phyloP scores from a whole-genome alignment of 2,113 vertebrate genomes.

The Engraulis encrasicolus region DNA sequence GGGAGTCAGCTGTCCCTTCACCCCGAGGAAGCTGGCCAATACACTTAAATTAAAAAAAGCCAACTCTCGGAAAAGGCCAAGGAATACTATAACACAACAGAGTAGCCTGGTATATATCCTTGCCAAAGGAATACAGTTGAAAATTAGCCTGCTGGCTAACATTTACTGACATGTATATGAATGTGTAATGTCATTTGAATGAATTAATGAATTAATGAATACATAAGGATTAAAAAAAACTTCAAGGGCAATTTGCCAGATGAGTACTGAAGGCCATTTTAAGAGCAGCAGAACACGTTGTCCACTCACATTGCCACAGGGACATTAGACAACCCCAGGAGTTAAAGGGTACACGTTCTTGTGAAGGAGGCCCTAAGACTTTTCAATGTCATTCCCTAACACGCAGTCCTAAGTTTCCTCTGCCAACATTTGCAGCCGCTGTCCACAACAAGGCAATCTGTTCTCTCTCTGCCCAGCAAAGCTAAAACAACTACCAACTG shows the following conservation, averaged over 20 bases:
- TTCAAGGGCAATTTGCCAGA: neutral
- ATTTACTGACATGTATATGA: too few species aligned
- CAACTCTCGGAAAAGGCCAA: neutral
- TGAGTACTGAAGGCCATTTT: neutral
- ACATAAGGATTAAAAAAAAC: neutral
- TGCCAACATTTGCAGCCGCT: neutral
- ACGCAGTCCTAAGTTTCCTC: neutral
- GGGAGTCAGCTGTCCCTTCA: constrained; percentile 30
- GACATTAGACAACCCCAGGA: neutral
- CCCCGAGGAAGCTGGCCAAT: neutral
- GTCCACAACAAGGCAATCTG: neutral
- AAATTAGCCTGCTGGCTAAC: too few species aligned
- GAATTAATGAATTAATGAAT: too few species aligned
- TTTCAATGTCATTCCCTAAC: neutral
- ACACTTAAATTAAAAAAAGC: neutral
- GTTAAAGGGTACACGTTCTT: neutral
- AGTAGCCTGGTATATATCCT: too few species aligned
- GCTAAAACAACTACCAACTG: neutral
- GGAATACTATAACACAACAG: too few species aligned
- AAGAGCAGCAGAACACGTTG: neutral
- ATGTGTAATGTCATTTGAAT: too few species aligned
- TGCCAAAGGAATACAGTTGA: too few species aligned
- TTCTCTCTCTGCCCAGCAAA: neutral
- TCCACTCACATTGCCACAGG: neutral
- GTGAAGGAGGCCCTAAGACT: neutral